Evolutionary conservation across 2,888 invertebrate genomes (phyloP).

Genomic region (Bombylius discolor): DNA sequence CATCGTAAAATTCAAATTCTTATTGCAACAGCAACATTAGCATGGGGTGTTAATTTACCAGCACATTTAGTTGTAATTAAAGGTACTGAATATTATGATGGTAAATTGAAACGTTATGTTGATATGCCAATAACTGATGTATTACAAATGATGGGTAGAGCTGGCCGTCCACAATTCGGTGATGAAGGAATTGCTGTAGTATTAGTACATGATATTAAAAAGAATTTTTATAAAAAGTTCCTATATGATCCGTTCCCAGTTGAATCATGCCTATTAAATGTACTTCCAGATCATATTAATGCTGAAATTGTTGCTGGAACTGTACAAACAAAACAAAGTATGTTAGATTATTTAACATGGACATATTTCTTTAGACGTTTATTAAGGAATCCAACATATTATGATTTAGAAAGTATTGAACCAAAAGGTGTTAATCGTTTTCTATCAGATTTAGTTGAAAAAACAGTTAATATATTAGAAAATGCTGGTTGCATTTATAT

Average conservation of each 20-base stretch:
- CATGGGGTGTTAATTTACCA: constrained; percentile 99
- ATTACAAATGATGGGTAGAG: constrained; percentile 98
- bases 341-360: constrained; percentile 95
- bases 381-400: constrained; percentile 84
- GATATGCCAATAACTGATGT: constrained; percentile 99
- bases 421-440: constrained; percentile 57
- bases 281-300: constrained; percentile 91
- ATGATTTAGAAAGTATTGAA: constrained; percentile 62
- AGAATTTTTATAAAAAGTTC: constrained; percentile 98
- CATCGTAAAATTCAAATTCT: constrained; percentile 93
- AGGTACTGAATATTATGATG: constrained; percentile 95
- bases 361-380: constrained; percentile 94
- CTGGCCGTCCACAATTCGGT: constrained; percentile 95
- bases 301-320: constrained; percentile 95
- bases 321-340: constrained; percentile 80
- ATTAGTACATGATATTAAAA: constrained; percentile 90
- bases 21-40: constrained; percentile 92
- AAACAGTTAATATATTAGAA: constrained; percentile 56
- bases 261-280: constrained; percentile 84
- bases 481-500: constrained; percentile 69
- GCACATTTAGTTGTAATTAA: constrained; percentile 97
- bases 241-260: constrained; percentile 99
- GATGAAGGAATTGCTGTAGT: constrained; percentile 80
- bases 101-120: constrained; percentile 89
- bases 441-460: constrained; percentile 70